Evolutionary conservation across 2,797 vertebrate species (phyloP), one percentile per base, ranked within the genome.

Genomic region (Lacerta agilis): DNA sequence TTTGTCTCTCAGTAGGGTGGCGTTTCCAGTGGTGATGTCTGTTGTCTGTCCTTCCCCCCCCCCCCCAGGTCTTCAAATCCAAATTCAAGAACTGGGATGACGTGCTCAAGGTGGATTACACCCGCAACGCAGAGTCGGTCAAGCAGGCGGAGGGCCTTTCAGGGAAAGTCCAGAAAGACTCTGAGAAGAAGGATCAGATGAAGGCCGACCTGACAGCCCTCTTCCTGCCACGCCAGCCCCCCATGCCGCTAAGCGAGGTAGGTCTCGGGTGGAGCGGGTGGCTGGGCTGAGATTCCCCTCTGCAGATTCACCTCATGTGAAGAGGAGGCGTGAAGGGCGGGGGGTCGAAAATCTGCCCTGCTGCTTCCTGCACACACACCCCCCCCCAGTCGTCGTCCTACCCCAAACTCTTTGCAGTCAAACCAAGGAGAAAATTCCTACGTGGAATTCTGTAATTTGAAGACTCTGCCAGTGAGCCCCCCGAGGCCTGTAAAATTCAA

Each of bases 51-150:
- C n/a, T n/a, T n/a, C n/a, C n/a, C 0, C 4, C 1, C 1, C 15
- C 3, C 17, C 9, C 5, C 9, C 15, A 99, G 99, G 98, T 99
- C 88, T 99, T 98, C 92, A 99, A 99, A 92, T 98, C 99, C 87
- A 99, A 98, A 94, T 99, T 99, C 95, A 99, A 98, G 96, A 99
- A 99, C 92, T 99, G 99, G 99, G 99, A 99, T 0, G 99, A 99
- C 0, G 98, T 99, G 71, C 91, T 99, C 94, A 98, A 97, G 0
- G 99, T 99, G 93, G 99, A 99, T 93, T 99, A 99, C 94, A 99
- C 98, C 58, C 97, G 98, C 91, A 99, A 98, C 0, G 98, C 99
- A 0, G 99, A 99, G 94, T 97, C 96, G 0, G 98, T 99, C 69
- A 96, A 98, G 75, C 97, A 99, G 93, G 95, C 89, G 0, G 95